Conservation (phyloP, 2,888 invertebrate species). For the Kryphioiulus occultus region DNA sequence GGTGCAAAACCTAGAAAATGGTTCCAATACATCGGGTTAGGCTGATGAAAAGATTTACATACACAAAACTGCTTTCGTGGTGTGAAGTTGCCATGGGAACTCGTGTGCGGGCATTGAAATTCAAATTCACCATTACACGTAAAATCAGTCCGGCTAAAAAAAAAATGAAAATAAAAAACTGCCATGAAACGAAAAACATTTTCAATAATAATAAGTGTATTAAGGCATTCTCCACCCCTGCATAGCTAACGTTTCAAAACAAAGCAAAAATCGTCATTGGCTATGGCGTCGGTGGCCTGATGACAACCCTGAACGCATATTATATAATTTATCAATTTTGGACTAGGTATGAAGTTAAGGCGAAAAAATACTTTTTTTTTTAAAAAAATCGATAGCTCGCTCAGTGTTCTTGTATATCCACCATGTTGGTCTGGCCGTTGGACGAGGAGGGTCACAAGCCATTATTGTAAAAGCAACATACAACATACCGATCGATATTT, state of each 20-base stretch:
- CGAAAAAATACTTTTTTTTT: not conserved
- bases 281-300: not conserved
- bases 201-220: conserved; percentile 11
- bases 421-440: conserved; percentile 9
- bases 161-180: conserved; percentile 28
- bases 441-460: conserved; percentile 27
- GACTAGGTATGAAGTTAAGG: conserved; percentile 12
- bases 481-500: conserved; percentile 43
- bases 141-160: not conserved
- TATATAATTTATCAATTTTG: conserved; percentile 43
- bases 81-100: conserved; percentile 22
- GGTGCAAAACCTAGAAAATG: not conserved
- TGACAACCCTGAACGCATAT: conserved; percentile 32
- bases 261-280: conserved; percentile 19
- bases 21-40: not conserved
- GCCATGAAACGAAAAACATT: conserved; percentile 29
- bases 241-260: not conserved
- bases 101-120: conserved; percentile 6
- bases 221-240: not conserved
- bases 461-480: conserved; percentile 28
- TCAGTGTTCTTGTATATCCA: conserved; percentile 10
- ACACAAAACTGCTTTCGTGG: not conserved
- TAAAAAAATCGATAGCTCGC: conserved; percentile 32
- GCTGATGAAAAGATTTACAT: conserved; percentile 19
- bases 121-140: conserved; percentile 38